Conservation (phyloP, 2,888 invertebrate species). For the Eueremaeus valkanovi region DNA sequence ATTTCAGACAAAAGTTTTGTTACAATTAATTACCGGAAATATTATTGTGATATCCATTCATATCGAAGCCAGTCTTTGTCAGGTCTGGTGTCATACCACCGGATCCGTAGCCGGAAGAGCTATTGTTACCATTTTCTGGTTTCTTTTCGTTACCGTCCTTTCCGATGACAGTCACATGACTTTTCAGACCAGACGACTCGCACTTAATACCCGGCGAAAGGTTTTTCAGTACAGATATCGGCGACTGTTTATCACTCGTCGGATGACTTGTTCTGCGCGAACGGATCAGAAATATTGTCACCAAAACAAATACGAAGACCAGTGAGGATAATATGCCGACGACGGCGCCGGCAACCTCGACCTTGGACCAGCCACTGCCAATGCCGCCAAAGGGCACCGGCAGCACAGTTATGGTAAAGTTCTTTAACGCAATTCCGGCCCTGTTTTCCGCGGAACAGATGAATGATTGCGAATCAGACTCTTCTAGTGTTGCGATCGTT, state of each 20-base stretch:
- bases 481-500: conserved; percentile 65
- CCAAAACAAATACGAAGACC: conserved; percentile 54
- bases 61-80: conserved; percentile 25
- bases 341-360: conserved; percentile 67
- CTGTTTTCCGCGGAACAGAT: conserved; percentile 85
- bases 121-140: conserved; percentile 47
- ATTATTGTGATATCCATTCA: conserved; percentile 24
- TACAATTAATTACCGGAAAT: conserved; percentile 23
- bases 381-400: conserved; percentile 61
- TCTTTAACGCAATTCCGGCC: conserved; percentile 80
- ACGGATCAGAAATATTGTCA: conserved; percentile 59
- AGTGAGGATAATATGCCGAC: conserved; percentile 63
- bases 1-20: too few relatives aligned
- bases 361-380: conserved; percentile 68
- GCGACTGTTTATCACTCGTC: conserved; percentile 26
- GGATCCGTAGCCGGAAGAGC: conserved; percentile 44
- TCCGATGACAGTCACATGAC: conserved; percentile 35
- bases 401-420: conserved; percentile 78
- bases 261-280: conserved; percentile 3
- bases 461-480: conserved; percentile 76
- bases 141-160: conserved; percentile 45
- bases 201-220: conserved; percentile 14
- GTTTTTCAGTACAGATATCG: conserved; percentile 36
- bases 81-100: conserved; percentile 28
- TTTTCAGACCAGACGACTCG: conserved; percentile 15